Base-by-base conservation (phyloP, 2,888 invertebrate genomes). In the Diplazon laetatorius region DNA sequence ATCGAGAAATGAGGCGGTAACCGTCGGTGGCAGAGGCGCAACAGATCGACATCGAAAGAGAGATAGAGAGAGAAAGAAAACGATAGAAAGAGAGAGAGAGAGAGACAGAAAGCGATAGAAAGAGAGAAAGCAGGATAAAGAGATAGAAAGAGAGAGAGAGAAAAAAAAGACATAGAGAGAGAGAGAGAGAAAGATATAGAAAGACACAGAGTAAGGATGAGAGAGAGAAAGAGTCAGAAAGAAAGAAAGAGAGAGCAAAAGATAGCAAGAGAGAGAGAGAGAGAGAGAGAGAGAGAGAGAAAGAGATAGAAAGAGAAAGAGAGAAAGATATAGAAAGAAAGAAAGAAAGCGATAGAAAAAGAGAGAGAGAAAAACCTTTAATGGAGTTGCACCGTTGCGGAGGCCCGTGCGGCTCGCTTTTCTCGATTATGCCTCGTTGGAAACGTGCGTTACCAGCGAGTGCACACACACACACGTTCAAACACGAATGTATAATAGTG, bases 181-280 rank as follows among this genome's bases (percentile, higher is more conserved):
- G 46, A 22, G 52, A 52, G n/a, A 39, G n/a, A 62, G 42, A 16
- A 69, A 63, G 70, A 57, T 52, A 52, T 52, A 52, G 37, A 20
- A 10, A 55, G 59, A 37, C 37, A 22, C 44, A 52, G n/a, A 39
- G n/a, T n/a, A n/a, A n/a, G n/a, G n/a, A n/a, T n/a, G n/a, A 18
- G 37, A 63, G 39, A 68, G 44, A 18, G 63, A n/a, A 77, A 77
- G 73, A 69, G 69, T 69, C 73, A 77, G 73, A 68, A 57, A 59
- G 73, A 59, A 69, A 73, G 50, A 66, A 72, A 63, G 63, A 48
- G 60, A 35, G 22, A 22, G 48, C 6, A n/a, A 44, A 39, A 35
- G 59, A 35, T 25, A 44, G 48, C 14, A 42, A 25, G 20, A 30
- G 71, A 20, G 62, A 52, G 68, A 57, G 62, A 69, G 73, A 62